Percentiles rank a stretch among this genome's conserved stretches.
Evolutionary conservation across 2,113 vertebrate species (phyloP).

Genomic region (Nothoprocta perdicaria): DNA sequence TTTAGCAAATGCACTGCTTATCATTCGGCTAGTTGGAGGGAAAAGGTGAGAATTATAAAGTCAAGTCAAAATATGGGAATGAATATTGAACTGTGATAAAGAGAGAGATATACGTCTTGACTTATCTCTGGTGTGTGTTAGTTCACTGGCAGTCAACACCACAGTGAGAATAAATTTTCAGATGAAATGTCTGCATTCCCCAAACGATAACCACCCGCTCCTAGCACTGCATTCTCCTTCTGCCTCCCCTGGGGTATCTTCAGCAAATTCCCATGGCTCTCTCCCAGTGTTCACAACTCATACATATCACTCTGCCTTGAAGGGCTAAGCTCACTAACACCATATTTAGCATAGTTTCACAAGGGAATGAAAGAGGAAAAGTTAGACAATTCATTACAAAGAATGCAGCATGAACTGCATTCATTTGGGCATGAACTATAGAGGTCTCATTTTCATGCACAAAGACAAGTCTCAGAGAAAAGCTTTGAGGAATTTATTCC

Average conservation of each 20-base stretch:
- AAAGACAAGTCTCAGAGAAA: slow-evolving; percentile 5
- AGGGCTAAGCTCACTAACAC: neutral
- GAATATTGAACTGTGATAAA: slow-evolving; percentile 22
- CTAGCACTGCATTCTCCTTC: neutral
- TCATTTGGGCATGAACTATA: neutral
- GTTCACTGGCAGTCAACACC: neutral
- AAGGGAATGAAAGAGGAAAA: slow-evolving; percentile 1
- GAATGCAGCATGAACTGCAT: neutral
- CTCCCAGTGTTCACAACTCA: neutral
- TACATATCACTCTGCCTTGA: slow-evolving; percentile 19
- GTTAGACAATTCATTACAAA: slow-evolving; percentile 10
- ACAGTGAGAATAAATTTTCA: neutral
- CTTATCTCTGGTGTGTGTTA: neutral
- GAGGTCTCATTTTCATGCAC: neutral
- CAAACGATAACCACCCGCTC: slow-evolving; percentile 1
- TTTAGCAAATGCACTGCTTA: slow-evolving; percentile 44
- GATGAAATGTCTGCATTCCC: slow-evolving; percentile 11
- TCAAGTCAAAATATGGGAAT: slow-evolving; percentile 8
- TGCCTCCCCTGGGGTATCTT: neutral
- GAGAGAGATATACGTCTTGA: neutral
- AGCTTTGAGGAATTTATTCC: slow-evolving; percentile 4
- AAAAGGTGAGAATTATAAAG: slow-evolving; percentile 30
- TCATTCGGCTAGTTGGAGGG: neutral
- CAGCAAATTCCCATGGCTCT: neutral
- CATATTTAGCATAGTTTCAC: neutral